Percentiles rank a stretch among this genome's conserved stretches.
Evolutionary conservation across 2,113 vertebrate genomes (phyloP).

Genomic region (Callopanchax toddi): DNA sequence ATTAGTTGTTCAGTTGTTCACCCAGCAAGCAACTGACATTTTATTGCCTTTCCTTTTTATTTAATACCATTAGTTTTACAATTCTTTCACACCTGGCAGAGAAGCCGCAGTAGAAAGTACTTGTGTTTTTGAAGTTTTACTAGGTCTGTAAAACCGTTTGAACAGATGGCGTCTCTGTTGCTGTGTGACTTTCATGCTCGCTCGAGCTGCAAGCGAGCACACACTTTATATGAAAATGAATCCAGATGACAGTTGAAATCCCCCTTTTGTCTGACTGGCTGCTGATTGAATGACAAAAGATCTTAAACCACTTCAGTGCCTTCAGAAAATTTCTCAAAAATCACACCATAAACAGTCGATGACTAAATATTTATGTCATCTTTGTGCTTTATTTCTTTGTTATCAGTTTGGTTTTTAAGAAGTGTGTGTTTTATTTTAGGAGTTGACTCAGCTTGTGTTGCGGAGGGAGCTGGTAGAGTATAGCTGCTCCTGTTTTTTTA

Average conservation of each 20-base stretch:
- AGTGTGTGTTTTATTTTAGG: conserved; percentile 80
- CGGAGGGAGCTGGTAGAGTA: conserved; percentile 83
- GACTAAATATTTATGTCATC: conserved; percentile 7
- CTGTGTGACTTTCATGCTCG: too few relatives aligned
- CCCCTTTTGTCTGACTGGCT: conserved; percentile 31
- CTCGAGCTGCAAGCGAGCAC: conserved; percentile 31
- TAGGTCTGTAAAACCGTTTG: conserved; percentile 44
- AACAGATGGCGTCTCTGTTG: conserved; percentile 55
- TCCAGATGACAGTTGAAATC: conserved; percentile 27
- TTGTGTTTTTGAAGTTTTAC: conserved; percentile 15
- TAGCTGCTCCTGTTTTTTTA: conserved; percentile 56
- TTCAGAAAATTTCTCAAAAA: neutral
- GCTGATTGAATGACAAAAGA: conserved; percentile 20
- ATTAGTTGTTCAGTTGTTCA: too few relatives aligned
- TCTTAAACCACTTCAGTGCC: neutral
- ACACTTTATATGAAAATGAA: conserved; percentile 39
- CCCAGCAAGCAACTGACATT: too few relatives aligned
- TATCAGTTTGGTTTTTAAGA: conserved; percentile 46
- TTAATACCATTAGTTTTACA: conserved; percentile 6
- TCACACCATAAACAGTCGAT: neutral
- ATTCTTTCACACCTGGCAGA: conserved; percentile 47
- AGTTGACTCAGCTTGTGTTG: conserved; percentile 83
- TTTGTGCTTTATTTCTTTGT: conserved; percentile 12
- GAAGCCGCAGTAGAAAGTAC: conserved; percentile 6
- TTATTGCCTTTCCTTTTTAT: neutral